A percentile compares a stretch with the other conserved stretches of the same genome.
Evolutionary conservation across 2,797 vertebrate species (phyloP).

Genomic region (Notoglanidium macrostoma): DNA sequence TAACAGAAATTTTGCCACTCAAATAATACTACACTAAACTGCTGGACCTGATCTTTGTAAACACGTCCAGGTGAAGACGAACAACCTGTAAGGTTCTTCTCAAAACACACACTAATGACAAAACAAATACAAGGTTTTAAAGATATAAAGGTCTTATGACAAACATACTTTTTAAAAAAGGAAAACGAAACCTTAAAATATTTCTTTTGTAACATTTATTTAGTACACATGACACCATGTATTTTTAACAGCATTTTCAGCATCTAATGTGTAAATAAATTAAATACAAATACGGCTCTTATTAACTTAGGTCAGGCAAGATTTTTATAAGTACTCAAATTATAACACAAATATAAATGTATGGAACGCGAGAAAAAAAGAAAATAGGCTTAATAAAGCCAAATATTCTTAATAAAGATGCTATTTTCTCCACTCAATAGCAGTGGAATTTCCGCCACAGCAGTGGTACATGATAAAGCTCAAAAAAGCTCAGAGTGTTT

Average conservation of each 20-base stretch:
- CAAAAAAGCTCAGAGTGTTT: background rate
- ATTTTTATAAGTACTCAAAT: background rate
- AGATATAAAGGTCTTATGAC: background rate
- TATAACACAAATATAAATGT: background rate
- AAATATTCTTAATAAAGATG: background rate
- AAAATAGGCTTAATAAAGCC: too few relatives aligned
- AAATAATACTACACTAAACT: background rate
- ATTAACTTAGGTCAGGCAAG: background rate
- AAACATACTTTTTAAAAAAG: background rate
- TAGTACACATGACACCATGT: background rate
- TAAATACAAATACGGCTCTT: background rate
- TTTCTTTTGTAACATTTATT: slow-evolving; percentile 10
- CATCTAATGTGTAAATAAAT: slow-evolving; percentile 12
- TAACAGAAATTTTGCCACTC: background rate
- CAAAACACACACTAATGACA: background rate
- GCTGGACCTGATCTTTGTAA: background rate
- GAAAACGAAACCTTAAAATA: background rate
- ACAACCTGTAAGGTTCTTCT: background rate
- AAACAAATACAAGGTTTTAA: background rate
- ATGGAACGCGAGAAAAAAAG: background rate
- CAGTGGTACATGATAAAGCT: background rate
- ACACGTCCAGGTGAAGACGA: background rate
- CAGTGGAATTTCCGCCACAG: background rate
- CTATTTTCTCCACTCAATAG: background rate
- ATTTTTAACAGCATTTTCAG: slow-evolving; percentile 5